Percentiles rank a stretch among this genome's conserved stretches.
These are phyloP conservation scores for Caerostris extrusa DNA, from an alignment of 1,140 invertebrate species.

Conservation along the genomic window DNA sequence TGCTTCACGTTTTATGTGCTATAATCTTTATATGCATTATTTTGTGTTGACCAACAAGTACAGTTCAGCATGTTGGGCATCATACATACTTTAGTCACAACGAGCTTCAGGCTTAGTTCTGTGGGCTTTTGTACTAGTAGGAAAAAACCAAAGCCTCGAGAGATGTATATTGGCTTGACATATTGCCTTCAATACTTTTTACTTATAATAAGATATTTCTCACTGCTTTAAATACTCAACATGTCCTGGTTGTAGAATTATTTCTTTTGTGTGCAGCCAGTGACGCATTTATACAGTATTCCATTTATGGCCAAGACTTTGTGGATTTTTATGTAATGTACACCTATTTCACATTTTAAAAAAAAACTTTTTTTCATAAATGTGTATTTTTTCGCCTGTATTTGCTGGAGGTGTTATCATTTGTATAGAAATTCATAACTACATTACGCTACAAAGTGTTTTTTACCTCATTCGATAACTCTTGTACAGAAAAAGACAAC, in stretches of 20 bases:
- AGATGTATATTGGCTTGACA: slow-evolving; percentile 17
- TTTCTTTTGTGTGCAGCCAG: slow-evolving; percentile 2
- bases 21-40: not conserved
- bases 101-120: slow-evolving; percentile 54
- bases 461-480: slow-evolving; percentile 66
- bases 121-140: slow-evolving; percentile 32
- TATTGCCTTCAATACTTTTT: slow-evolving; percentile 59
- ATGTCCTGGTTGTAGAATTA: slow-evolving; percentile 14
- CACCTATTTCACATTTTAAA: slow-evolving; percentile 60
- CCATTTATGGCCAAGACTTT: slow-evolving; percentile 74
- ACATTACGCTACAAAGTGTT: slow-evolving; percentile 69
- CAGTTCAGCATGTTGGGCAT: not conserved
- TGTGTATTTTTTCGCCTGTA: slow-evolving; percentile 68
- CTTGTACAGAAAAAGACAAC: slow-evolving; percentile 48
- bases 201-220: not conserved
- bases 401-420: slow-evolving; percentile 48
- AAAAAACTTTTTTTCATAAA: slow-evolving; percentile 38
- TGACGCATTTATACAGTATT: slow-evolving; percentile 71
- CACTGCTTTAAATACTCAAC: not conserved
- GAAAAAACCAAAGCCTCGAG: not conserved
- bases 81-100: not conserved
- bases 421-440: slow-evolving; percentile 58
- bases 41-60: not conserved
- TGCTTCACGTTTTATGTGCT: not conserved
- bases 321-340: slow-evolving; percentile 71